These are phyloP conservation scores for Protodeltote pygarga DNA, from an alignment of 2,888 invertebrate genomes.

Conservation along the genomic window DNA sequence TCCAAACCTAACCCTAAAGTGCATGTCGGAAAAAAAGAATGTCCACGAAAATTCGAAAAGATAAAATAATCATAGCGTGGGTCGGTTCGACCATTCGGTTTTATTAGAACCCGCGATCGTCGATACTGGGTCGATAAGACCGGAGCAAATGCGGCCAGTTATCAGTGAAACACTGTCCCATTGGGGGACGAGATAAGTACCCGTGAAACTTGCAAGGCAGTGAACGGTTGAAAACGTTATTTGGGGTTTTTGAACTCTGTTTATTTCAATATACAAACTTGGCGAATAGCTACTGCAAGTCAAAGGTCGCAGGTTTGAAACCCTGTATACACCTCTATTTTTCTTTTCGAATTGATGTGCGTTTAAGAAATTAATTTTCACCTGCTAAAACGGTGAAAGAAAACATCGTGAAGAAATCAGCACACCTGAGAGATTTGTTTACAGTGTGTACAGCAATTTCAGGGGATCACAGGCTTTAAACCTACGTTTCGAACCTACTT, in stretches of 20 bases:
- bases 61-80: constrained; percentile 67
- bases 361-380: no score
- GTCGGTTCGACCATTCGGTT: constrained; percentile 59
- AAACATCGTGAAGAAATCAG: no score
- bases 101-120: constrained; percentile 66
- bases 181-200: constrained; percentile 42
- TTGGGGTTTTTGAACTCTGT: background rate
- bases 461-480: no score
- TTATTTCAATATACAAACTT: no score
- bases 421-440: no score
- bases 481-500: no score
- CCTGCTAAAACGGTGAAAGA: no score
- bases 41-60: constrained; percentile 48
- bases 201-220: constrained; percentile 30
- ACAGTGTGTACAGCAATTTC: no score
- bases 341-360: no score
- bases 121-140: constrained; percentile 53
- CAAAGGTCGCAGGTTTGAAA: no score
- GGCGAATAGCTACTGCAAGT: no score
- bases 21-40: constrained; percentile 24
- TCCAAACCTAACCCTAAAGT: background rate
- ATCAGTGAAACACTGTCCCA: constrained; percentile 45
- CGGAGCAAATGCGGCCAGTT: constrained; percentile 50
- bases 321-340: no score
- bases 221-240: constrained; percentile 12